Evolutionary conservation across 2,797 vertebrate genomes (phyloP).

Genomic region (Muscicapa comitata): DNA sequence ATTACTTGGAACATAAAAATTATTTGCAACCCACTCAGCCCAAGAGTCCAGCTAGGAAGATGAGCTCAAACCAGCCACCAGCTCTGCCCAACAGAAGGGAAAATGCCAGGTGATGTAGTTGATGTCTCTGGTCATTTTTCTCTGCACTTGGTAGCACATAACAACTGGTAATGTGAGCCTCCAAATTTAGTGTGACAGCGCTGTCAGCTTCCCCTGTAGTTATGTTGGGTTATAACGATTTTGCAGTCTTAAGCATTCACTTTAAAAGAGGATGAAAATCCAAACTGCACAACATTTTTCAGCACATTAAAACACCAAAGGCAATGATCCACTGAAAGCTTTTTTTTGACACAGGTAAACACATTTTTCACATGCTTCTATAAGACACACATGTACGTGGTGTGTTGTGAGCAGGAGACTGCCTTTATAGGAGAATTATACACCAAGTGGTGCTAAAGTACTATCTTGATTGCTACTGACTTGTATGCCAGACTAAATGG

Average conservation of each 20-base stretch:
- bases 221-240: neutral
- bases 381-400: rapidly evolving
- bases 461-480: neutral
- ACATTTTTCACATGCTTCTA: neutral
- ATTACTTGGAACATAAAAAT: neutral
- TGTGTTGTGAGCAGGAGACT: neutral
- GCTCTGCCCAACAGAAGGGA: neutral
- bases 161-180: neutral
- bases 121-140: neutral
- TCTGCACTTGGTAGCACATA: neutral
- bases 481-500: neutral
- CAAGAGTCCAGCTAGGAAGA: neutral
- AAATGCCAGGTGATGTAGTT: neutral
- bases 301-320: neutral
- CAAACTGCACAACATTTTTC: neutral
- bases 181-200: neutral
- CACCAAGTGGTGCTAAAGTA: neutral
- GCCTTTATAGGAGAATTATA: neutral
- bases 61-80: neutral
- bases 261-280: neutral
- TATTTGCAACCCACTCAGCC: neutral
- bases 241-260: neutral
- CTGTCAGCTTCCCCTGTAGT: neutral
- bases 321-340: neutral
- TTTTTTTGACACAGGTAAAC: neutral